These are phyloP conservation scores for Bradypodion ventrale DNA, from an alignment of 2,797 vertebrate genomes.

Conservation along the genomic window DNA sequence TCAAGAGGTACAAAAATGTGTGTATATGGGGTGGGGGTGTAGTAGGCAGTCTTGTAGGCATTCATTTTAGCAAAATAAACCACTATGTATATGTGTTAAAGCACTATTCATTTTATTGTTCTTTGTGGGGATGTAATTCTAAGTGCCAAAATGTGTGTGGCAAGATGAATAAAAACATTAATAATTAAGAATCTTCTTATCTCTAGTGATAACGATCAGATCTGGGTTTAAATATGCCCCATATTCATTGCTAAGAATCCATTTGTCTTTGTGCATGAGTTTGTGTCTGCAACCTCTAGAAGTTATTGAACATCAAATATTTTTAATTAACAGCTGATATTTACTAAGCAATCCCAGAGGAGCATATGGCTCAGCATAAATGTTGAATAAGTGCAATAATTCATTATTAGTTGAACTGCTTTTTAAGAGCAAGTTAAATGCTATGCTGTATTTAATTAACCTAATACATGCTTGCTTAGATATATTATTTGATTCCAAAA, in stretches of 20 bases:
- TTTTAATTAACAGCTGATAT: constrained; percentile 36
- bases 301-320: constrained; percentile 33
- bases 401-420: constrained; percentile 35
- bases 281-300: neutral
- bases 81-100: neutral
- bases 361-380: constrained; percentile 32
- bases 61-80: constrained; percentile 4
- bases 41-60: neutral
- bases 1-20: neutral
- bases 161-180: neutral
- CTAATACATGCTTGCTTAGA: constrained; percentile 15
- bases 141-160: neutral
- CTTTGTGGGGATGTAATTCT: neutral
- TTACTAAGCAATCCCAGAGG: constrained; percentile 28
- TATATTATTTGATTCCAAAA: neutral
- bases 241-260: neutral
- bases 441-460: constrained; percentile 34
- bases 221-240: neutral
- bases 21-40: neutral
- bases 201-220: neutral
- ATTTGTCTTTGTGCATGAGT: neutral
- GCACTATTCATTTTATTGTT: neutral
- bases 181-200: neutral
- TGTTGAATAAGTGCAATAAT: constrained; percentile 38
- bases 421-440: constrained; percentile 32